These are phyloP conservation scores for Tribolium castaneum DNA, from an alignment of 1,140 invertebrate genomes.

Conservation along the genomic window DNA sequence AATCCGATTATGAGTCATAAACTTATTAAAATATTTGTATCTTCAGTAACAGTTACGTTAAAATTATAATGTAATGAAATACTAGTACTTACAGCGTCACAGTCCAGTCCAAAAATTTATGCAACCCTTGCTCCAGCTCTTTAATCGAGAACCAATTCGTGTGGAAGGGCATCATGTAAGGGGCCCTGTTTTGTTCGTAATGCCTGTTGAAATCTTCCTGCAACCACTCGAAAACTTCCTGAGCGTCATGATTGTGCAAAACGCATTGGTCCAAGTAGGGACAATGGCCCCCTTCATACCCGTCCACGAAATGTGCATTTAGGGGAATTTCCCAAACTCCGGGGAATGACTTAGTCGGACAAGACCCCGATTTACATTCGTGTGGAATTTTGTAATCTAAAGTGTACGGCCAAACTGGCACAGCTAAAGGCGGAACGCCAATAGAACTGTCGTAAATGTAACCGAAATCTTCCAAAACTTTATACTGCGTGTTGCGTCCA, in stretches of 20 bases:
- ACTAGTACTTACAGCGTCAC: constrained; percentile 71
- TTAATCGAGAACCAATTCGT: constrained; percentile 96
- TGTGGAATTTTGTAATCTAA: constrained; percentile 92
- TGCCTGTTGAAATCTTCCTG: constrained; percentile 90
- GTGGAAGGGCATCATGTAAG: constrained; percentile 94
- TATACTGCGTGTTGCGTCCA: constrained; percentile 91
- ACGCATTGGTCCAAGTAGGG: constrained; percentile 95
- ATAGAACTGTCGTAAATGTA: constrained; percentile 94
- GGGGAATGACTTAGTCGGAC: constrained; percentile 90
- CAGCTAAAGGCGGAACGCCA: constrained; percentile 81
- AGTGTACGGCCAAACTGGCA: constrained; percentile 95
- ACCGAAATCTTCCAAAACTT: constrained; percentile 90
- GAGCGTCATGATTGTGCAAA: constrained; percentile 86
- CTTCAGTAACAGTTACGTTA: too few relatives aligned
- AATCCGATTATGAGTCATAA: too few relatives aligned
- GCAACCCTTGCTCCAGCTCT: constrained; percentile 83
- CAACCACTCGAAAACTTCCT: constrained; percentile 91
- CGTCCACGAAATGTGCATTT: constrained; percentile 90
- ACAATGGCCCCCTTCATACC: constrained; percentile 91
- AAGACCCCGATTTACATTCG: constrained; percentile 91
- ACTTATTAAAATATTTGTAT: too few relatives aligned
- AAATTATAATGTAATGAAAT: too few relatives aligned
- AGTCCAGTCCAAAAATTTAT: constrained; percentile 89
- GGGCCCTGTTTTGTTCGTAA: constrained; percentile 88
- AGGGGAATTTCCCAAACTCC: constrained; percentile 95